Conservation (phyloP, 2,113 vertebrate species). For the Pogona vitticeps region DNA sequence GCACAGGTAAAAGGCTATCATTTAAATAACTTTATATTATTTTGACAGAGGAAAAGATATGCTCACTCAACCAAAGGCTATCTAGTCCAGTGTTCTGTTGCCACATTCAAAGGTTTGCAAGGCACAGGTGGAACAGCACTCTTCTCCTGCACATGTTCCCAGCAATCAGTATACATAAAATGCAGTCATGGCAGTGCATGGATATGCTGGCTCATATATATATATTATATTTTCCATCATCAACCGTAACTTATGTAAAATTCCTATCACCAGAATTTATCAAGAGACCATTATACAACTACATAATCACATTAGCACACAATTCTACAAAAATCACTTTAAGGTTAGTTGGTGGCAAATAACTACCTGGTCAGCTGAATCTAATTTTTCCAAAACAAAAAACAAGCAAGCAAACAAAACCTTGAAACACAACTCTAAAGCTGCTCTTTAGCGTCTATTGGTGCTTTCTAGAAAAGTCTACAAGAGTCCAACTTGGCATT, state of each 20-base stretch:
- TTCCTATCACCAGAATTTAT: background rate
- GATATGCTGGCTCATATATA: conserved; percentile 15
- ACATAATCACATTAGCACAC: background rate
- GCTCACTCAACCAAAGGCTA: no score
- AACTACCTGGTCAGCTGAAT: background rate
- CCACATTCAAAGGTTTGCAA: background rate
- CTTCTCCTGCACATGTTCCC: background rate
- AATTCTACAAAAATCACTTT: background rate
- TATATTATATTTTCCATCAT: background rate
- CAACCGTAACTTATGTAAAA: background rate
- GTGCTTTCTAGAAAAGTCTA: no score
- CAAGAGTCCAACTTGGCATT: no score
- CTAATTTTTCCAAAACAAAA: background rate
- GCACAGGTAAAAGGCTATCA: no score
- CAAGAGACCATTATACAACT: background rate
- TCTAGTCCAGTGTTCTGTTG: no score
- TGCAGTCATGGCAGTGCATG: conserved; percentile 42
- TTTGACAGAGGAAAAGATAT: background rate
- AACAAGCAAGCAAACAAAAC: no score
- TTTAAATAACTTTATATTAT: conserved; percentile 17
- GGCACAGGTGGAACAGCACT: background rate
- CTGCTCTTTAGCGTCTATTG: no score
- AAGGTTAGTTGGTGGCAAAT: background rate
- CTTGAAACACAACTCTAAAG: no score
- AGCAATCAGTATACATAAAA: conserved; percentile 8